Evolutionary conservation across 2,888 invertebrate genomes (phyloP).

Genomic region (Parasteatoda lunata): DNA sequence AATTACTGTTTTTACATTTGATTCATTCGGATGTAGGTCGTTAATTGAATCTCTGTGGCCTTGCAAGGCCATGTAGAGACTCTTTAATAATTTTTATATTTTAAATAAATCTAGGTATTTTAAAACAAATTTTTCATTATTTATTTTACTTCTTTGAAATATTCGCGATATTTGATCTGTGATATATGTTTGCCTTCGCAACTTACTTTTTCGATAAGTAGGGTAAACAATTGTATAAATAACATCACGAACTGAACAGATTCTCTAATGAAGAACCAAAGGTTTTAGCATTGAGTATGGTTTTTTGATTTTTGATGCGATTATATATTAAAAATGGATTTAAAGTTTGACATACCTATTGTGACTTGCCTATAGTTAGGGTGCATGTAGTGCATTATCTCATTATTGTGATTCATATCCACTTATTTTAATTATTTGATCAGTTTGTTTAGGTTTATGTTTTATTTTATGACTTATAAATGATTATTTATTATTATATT

Average conservation of each 20-base stretch:
- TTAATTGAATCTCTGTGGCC: slow-evolving; percentile 47
- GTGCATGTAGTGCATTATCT: too few relatives aligned
- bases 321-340: not conserved
- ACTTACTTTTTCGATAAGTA: slow-evolving; percentile 27
- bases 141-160: slow-evolving; percentile 31
- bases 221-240: slow-evolving; percentile 27
- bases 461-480: too few relatives aligned
- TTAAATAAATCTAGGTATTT: slow-evolving; percentile 28
- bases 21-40: slow-evolving; percentile 61
- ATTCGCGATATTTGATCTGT: slow-evolving; percentile 28
- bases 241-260: slow-evolving; percentile 14
- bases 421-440: too few relatives aligned
- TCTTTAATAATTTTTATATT: slow-evolving; percentile 50
- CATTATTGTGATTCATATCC: too few relatives aligned
- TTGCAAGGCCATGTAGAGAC: slow-evolving; percentile 51
- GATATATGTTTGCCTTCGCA: slow-evolving; percentile 32
- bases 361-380: too few relatives aligned
- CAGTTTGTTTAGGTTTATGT: too few relatives aligned
- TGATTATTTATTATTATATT: not conserved
- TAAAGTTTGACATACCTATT: too few relatives aligned
- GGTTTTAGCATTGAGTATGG: not conserved
- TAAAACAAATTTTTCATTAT: slow-evolving; percentile 22
- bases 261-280: slow-evolving; percentile 16
- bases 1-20: slow-evolving; percentile 19
- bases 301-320: not conserved